Conservation (phyloP, 2,888 invertebrate species). For the Boloria selene region DNA sequence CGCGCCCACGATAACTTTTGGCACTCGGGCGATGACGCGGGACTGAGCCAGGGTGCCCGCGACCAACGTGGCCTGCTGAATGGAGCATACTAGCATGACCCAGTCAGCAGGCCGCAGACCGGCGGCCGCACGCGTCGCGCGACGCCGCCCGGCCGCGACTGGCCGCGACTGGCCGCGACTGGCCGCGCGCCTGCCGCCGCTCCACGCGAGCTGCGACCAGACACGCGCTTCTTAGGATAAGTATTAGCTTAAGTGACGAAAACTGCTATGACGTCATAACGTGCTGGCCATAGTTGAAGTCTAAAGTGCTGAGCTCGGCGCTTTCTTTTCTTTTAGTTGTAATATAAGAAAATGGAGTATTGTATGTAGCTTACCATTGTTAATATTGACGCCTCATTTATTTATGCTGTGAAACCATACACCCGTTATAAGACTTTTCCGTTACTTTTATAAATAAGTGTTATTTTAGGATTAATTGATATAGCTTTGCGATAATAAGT, state of each 20-base stretch:
- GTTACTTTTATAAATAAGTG: constrained; percentile 33
- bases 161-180: too few relatives aligned
- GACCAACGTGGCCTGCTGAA: constrained; percentile 51
- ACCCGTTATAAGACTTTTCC: constrained; percentile 33
- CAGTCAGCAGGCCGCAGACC: constrained; percentile 56
- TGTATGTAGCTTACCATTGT: constrained; percentile 1
- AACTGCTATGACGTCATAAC: constrained; percentile 9
- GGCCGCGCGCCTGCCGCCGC: constrained; percentile 51
- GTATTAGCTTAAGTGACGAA: constrained; percentile 15
- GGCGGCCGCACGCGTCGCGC: constrained; percentile 59
- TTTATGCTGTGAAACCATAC: constrained; percentile 16
- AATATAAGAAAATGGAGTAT: constrained; percentile 3
- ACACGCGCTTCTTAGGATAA: constrained; percentile 24
- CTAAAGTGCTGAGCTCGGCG: constrained; percentile 9
- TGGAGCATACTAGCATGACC: constrained; percentile 48
- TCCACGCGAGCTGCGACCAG: constrained; percentile 49
- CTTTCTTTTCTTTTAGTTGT: constrained; percentile 3
- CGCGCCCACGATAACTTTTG: too few relatives aligned
- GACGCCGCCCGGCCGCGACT: constrained; percentile 54
- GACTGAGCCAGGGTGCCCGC: constrained; percentile 69
- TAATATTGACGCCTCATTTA: constrained; percentile 28
- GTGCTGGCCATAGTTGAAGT: constrained; percentile 12
- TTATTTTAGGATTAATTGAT: constrained; percentile 22
- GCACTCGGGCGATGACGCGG: too few relatives aligned
- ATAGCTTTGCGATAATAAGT: constrained; percentile 41